A percentile compares a stretch with the other conserved stretches of the same genome.
These are phyloP conservation scores for Myotis yumanensis DNA, from an alignment of 2,113 vertebrate species.

Conservation along the genomic window DNA sequence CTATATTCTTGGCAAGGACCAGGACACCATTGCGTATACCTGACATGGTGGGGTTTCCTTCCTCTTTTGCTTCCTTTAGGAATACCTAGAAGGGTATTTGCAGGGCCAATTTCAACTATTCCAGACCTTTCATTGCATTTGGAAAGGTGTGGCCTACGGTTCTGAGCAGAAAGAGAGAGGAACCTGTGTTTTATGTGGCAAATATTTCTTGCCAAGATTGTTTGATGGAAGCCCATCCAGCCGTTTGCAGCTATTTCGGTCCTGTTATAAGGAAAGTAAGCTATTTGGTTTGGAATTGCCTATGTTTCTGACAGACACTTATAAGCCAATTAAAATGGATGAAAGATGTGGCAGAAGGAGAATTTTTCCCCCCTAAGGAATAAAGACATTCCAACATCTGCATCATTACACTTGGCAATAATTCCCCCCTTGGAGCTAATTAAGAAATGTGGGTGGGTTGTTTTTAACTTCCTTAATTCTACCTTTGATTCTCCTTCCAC, in stretches of 20 bases:
- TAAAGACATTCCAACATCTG: constrained; percentile 72
- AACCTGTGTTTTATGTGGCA: constrained; percentile 42
- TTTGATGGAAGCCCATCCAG: neutral
- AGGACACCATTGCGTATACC: neutral
- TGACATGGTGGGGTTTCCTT: neutral
- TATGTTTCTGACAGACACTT: constrained; percentile 76
- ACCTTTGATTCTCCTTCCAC: constrained; percentile 47
- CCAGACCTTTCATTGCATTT: constrained; percentile 67
- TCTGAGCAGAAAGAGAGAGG: constrained; percentile 40
- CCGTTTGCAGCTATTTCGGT: constrained; percentile 27
- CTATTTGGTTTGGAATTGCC: constrained; percentile 78
- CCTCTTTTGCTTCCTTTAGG: constrained; percentile 42
- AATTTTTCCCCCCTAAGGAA: constrained; percentile 69
- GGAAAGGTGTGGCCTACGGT: neutral
- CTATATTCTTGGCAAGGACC: neutral
- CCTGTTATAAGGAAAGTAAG: constrained; percentile 54
- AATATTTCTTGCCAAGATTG: constrained; percentile 56
- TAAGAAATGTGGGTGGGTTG: constrained; percentile 62
- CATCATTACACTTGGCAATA: constrained; percentile 77
- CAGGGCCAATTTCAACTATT: constrained; percentile 70
- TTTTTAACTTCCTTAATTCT: constrained; percentile 64
- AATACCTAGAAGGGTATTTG: constrained; percentile 46
- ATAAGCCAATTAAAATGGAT: constrained; percentile 76
- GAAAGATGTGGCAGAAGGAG: constrained; percentile 60
- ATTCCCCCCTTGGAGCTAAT: constrained; percentile 75